These are phyloP conservation scores for Meandrusa payeni DNA, from an alignment of 2,888 invertebrate genomes.

Conservation along the genomic window DNA sequence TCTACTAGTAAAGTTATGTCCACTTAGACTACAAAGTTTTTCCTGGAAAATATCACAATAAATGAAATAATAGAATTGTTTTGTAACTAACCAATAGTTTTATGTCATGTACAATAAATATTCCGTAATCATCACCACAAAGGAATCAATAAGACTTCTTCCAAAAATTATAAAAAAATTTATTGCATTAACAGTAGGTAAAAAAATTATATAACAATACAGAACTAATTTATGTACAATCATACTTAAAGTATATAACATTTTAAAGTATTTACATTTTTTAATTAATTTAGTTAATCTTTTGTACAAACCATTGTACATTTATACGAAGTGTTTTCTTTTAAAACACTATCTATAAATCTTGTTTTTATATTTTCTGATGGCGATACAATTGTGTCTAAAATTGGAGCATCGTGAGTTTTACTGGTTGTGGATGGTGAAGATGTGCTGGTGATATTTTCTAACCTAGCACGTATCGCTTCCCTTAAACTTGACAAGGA, in stretches of 20 bases:
- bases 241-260: slow-evolving; percentile 5
- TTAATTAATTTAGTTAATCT: no score
- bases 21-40: slow-evolving; percentile 4
- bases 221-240: slow-evolving; percentile 9
- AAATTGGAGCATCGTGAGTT: background rate
- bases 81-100: slow-evolving; percentile 6
- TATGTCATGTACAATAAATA: slow-evolving; percentile 8
- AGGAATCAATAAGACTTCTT: no score
- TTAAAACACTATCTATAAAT: slow-evolving; percentile 31
- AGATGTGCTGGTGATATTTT: background rate
- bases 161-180: background rate
- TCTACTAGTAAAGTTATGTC: slow-evolving; percentile 4
- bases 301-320: slow-evolving; percentile 62
- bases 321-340: slow-evolving; percentile 60
- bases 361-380: slow-evolving; percentile 9
- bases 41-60: slow-evolving; percentile 17
- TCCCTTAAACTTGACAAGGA: slow-evolving; percentile 46
- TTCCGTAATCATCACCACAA: no score
- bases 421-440: no score
- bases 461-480: slow-evolving; percentile 25
- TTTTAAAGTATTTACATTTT: slow-evolving; percentile 14
- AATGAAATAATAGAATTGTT: slow-evolving; percentile 3
- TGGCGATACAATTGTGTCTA: slow-evolving; percentile 9
- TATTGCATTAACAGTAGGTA: slow-evolving; percentile 2
- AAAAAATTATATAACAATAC: slow-evolving; percentile 4